Conservation (phyloP, 2,113 vertebrate genomes). For the Leucosticte australis region DNA sequence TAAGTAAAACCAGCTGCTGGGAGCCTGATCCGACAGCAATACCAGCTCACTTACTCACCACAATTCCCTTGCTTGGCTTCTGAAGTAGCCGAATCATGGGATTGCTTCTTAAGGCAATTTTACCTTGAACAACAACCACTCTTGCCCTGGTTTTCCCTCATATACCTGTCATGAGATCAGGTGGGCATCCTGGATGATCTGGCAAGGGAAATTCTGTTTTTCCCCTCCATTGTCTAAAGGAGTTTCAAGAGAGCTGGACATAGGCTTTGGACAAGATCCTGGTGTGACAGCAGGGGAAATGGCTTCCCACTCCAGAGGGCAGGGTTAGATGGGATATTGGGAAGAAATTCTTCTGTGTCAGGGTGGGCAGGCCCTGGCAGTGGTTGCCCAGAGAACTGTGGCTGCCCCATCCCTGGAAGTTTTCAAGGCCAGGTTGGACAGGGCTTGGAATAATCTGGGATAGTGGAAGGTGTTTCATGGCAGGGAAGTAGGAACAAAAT, state of each 20-base stretch:
- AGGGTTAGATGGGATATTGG: too few species aligned
- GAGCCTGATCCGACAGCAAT: not conserved
- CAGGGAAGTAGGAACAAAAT: not conserved
- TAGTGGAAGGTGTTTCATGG: not conserved
- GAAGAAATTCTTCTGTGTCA: not conserved
- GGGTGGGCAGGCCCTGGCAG: not conserved
- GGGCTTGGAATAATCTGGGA: not conserved
- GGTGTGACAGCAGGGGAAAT: not conserved
- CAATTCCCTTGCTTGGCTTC: not conserved
- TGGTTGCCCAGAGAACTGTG: not conserved
- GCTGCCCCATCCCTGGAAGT: not conserved
- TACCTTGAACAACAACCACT: not conserved
- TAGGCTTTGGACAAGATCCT: not conserved
- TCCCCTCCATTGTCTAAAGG: not conserved
- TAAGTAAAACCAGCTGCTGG: constrained; percentile 1
- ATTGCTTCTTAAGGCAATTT: not conserved
- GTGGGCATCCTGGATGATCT: not conserved
- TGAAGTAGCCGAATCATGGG: not conserved
- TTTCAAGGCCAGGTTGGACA: not conserved
- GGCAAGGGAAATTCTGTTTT: not conserved
- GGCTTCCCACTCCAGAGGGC: not conserved
- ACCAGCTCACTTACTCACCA: not conserved
- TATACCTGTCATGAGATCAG: not conserved
- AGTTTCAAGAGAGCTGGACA: not conserved
- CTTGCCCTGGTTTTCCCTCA: accelerated